These are phyloP conservation scores for Cosmia trapezina DNA, from an alignment of 2,888 invertebrate species.

Conservation along the genomic window DNA sequence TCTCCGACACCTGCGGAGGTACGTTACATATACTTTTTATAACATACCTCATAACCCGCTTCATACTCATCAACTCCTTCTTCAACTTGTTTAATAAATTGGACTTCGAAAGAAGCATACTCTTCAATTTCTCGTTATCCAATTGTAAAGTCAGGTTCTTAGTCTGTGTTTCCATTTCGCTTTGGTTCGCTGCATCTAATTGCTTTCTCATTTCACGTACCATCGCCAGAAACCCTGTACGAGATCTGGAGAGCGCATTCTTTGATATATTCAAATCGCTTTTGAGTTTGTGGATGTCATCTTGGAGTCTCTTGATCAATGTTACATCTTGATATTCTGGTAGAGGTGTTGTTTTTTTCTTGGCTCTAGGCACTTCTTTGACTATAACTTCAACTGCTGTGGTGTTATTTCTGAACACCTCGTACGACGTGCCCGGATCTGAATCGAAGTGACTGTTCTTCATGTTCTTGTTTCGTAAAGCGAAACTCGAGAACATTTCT, in stretches of 20 bases:
- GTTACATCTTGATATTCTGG: conserved; percentile 51
- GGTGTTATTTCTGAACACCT: conserved; percentile 82
- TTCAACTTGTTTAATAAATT: conserved; percentile 76
- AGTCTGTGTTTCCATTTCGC: conserved; percentile 75
- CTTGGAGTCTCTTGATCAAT: conserved; percentile 61
- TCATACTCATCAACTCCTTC: conserved; percentile 78
- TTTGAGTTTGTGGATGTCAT: conserved; percentile 73
- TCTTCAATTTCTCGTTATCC: conserved; percentile 82
- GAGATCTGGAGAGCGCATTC: conserved; percentile 68
- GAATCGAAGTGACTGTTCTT: conserved; percentile 49
- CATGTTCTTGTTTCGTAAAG: conserved; percentile 42
- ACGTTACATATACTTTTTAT: conserved; percentile 74
- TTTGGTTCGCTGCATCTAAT: conserved; percentile 72
- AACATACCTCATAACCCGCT: conserved; percentile 76
- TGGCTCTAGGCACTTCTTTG: conserved; percentile 76
- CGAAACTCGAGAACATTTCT: conserved; percentile 58
- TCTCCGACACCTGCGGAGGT: conserved; percentile 64
- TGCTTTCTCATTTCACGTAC: conserved; percentile 79
- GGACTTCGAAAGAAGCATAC: conserved; percentile 77
- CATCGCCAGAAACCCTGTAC: conserved; percentile 72
- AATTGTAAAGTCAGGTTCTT: conserved; percentile 75
- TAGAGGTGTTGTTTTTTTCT: conserved; percentile 55
- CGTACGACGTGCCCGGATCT: conserved; percentile 72
- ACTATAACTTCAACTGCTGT: conserved; percentile 84
- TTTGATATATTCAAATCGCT: conserved; percentile 72